Percentiles rank a stretch among this genome's conserved stretches.
Conservation (phyloP, 2,888 invertebrate genomes). For the Yponomeuta sedellus region DNA sequence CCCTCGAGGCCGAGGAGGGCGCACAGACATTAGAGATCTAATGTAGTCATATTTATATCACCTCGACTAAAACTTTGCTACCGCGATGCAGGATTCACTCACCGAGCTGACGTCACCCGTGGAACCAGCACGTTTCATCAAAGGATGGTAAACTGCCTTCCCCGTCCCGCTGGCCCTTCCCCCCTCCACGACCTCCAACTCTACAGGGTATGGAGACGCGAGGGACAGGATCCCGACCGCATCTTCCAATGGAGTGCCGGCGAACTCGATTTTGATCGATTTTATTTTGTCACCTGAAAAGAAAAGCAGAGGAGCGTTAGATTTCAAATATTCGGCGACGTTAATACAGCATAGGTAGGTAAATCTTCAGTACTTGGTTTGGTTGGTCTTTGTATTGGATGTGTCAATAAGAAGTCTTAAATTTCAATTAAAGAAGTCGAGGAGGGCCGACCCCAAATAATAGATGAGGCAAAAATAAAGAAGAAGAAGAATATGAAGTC, state of each 20-base stretch:
- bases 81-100: slow-evolving; percentile 24
- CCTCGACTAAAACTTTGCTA: neutral
- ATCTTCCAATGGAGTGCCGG: slow-evolving; percentile 92
- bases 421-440: too few species aligned
- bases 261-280: slow-evolving; percentile 90
- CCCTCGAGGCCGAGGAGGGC: too few species aligned
- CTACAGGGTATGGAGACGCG: slow-evolving; percentile 93
- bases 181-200: slow-evolving; percentile 81
- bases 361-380: too few species aligned
- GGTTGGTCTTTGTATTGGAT: too few species aligned
- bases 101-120: slow-evolving; percentile 85
- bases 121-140: slow-evolving; percentile 86
- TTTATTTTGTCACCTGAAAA: slow-evolving; percentile 90
- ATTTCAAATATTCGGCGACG: neutral
- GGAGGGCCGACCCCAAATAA: too few species aligned
- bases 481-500: too few species aligned
- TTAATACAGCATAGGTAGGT: too few species aligned
- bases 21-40: too few species aligned
- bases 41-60: neutral
- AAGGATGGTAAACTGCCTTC: slow-evolving; percentile 82
- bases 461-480: too few species aligned
- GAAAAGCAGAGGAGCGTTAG: neutral
- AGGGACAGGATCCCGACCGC: slow-evolving; percentile 92
- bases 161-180: slow-evolving; percentile 58
- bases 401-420: too few species aligned